phyloP scores from a whole-genome alignment of 2,113 vertebrate genomes.

The Oreamnos americanus region DNA sequence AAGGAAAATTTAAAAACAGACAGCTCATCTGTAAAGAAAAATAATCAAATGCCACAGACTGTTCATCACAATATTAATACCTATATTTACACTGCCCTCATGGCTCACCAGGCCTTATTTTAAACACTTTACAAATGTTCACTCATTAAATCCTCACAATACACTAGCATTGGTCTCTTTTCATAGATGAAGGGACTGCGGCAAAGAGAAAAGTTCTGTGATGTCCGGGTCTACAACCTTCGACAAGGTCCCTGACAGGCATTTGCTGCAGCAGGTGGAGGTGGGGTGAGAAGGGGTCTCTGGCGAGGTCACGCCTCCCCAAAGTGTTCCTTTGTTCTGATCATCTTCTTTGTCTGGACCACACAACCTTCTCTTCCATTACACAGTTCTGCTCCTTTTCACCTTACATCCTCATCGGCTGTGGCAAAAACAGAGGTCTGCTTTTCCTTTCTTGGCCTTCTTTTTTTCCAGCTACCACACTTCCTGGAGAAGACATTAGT shows the following conservation, averaged over 20 bases:
- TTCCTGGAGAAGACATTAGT: neutral
- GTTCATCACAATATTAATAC: neutral
- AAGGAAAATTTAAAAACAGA: neutral
- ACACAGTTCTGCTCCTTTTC: neutral
- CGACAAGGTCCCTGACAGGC: neutral
- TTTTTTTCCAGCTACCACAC: neutral
- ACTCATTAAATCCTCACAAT: neutral
- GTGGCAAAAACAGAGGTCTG: neutral
- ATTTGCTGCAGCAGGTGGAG: neutral
- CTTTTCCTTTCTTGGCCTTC: neutral
- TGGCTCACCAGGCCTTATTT: neutral
- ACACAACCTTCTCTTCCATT: too few species aligned
- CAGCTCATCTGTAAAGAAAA: neutral
- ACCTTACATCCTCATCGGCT: neutral
- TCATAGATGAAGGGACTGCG: neutral
- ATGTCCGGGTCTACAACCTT: neutral
- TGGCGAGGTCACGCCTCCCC: rapidly evolving
- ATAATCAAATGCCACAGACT: neutral
- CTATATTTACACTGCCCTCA: neutral
- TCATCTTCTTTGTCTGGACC: neutral
- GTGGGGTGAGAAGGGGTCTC: neutral
- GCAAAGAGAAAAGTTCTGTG: neutral
- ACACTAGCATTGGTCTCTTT: neutral
- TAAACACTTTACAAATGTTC: neutral
- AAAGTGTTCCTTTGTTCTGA: neutral